Evolutionary conservation across 2,797 vertebrate genomes (phyloP), one percentile per base, ranked within the genome.

Genomic region (Margarornis squamiger): DNA sequence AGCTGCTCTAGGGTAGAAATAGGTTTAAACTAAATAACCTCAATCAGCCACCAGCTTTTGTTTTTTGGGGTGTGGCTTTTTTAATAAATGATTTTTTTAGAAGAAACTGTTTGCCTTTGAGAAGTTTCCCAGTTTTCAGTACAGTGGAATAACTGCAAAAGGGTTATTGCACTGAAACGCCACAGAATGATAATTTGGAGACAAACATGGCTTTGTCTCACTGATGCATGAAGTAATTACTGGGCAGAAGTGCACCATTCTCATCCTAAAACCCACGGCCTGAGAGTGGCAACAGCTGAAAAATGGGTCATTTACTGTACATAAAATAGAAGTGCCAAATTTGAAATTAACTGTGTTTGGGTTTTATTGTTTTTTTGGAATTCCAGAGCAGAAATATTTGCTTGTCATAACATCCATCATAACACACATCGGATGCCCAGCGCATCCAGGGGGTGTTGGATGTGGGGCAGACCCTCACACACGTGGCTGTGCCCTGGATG

Each of bases 171-270:
- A 74, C 63, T 70, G 88, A 79, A 94, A 90, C 8, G 24, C 27
- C 82, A 36, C 82, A 27, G 86, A 70, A 62, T 21, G 89, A 63
- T 95, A 63, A 95, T 96, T 86, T 86, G 83, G 96, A 95, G 90
- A 82, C 94, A 93, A 93, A 79, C 82, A 79, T 51, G 73, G 91
- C 95, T 95, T 96, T 96, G 90, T 96, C 88, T 94, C 85, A 46
- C 79, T 91, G 91, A 92, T 94, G 95, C 95, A 85, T 58, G 49
- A 81, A 96, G 91, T 94, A 91, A 96, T 96, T 91, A 95, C 91
- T 88, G 94, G 92, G 93, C 90, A 90, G 78, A 95, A 97, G 84
- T 92, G 91, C 88, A 73, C 90, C 90, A 7, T 94, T 95, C 79
- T 88, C 85, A 14, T 90, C 90, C 84, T 59, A n/a, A 91, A 93